These are phyloP conservation scores for Galagoides demidoff DNA, from an alignment of 2,797 vertebrate genomes.

Conservation along the genomic window DNA sequence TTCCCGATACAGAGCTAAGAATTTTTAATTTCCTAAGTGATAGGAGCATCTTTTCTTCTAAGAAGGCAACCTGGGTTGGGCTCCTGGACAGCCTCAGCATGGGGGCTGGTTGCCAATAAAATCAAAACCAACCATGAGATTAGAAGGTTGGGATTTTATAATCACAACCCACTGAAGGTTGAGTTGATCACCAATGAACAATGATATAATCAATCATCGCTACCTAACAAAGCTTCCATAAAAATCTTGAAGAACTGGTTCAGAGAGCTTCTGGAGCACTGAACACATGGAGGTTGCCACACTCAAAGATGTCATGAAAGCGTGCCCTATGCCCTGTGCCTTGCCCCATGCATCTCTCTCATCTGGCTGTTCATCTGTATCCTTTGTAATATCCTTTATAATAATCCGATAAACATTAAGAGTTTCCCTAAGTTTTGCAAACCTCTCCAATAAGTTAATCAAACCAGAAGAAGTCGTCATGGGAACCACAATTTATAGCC, in stretches of 20 bases:
- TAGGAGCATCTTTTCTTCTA: background rate
- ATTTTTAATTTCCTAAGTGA: background rate
- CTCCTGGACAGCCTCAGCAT: background rate
- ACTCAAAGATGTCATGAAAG: background rate
- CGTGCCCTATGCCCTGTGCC: rapidly evolving
- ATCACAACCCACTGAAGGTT: background rate
- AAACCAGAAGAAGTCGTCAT: background rate
- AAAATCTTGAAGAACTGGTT: background rate
- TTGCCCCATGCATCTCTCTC: background rate
- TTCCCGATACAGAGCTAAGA: background rate
- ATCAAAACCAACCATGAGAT: background rate
- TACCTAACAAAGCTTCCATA: background rate
- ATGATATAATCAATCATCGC: no score
- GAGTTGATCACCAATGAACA: background rate
- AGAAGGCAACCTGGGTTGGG: background rate
- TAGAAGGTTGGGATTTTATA: background rate
- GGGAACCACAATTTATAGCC: background rate
- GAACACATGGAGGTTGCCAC: background rate
- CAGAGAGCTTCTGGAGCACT: background rate
- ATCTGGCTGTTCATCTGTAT: background rate
- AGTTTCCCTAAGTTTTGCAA: background rate
- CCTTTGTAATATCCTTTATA: background rate
- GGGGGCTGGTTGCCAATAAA: background rate
- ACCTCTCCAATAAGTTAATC: background rate
- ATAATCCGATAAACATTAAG: background rate